These are phyloP conservation scores for Conistra vaccinii DNA, from an alignment of 2,888 invertebrate species.

Conservation along the genomic window DNA sequence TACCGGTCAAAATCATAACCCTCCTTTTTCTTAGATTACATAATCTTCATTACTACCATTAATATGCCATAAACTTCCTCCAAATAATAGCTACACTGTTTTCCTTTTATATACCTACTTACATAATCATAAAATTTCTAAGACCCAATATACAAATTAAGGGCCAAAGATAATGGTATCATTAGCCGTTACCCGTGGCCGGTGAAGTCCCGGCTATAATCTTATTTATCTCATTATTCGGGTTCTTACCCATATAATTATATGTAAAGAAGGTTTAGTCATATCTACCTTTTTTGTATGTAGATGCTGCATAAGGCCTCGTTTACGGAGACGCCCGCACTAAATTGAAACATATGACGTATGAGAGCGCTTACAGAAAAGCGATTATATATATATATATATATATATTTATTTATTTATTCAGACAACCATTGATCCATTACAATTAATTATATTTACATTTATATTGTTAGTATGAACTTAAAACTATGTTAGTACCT, in stretches of 20 bases:
- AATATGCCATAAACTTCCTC: not conserved
- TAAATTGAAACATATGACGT: no score
- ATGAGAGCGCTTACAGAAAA: no score
- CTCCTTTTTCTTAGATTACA: not conserved
- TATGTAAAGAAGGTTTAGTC: conserved; percentile 27
- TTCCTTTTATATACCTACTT: conserved; percentile 31
- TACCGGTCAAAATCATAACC: no score
- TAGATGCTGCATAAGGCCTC: not conserved
- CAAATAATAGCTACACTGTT: conserved; percentile 23
- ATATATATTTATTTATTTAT: no score
- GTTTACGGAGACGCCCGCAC: no score
- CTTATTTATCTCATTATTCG: conserved; percentile 55
- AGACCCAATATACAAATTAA: conserved; percentile 52
- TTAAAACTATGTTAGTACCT: no score
- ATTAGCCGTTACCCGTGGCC: conserved; percentile 40
- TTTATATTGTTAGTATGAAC: no score
- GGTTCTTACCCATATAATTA: conserved; percentile 1
- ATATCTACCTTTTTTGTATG: not conserved
- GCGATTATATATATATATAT: no score
- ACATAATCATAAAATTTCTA: conserved; percentile 21
- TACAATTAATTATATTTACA: no score
- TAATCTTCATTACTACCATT: not conserved
- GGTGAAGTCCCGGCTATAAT: conserved; percentile 48
- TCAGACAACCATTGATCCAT: no score
- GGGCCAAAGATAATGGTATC: conserved; percentile 38